Conservation (phyloP, 2,797 vertebrate genomes). For the Adrianichthys oophorus region DNA sequence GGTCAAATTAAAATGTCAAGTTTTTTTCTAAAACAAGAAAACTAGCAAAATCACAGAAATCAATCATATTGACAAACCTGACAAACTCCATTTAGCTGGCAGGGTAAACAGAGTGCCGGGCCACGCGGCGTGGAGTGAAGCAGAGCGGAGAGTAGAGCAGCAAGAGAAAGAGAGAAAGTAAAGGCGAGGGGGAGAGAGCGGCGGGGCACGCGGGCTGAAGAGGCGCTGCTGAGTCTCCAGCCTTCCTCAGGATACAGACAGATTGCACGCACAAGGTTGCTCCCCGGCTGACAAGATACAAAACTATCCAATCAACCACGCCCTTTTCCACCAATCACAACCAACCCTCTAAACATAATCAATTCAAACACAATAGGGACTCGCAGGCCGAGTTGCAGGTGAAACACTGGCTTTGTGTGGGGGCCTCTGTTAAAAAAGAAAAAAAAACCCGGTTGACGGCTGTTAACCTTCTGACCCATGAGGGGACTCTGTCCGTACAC, state of each 20-base stretch:
- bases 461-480: slow-evolving; percentile 88
- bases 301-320: slow-evolving; percentile 96
- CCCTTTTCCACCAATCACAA: slow-evolving; percentile 97
- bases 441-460: slow-evolving; percentile 81
- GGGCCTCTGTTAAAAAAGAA: slow-evolving; percentile 71
- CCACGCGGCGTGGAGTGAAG: slow-evolving; percentile 82
- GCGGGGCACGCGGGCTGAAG: slow-evolving; percentile 48
- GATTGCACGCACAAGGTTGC: slow-evolving; percentile 90
- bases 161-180: slow-evolving; percentile 58
- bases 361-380: slow-evolving; percentile 88
- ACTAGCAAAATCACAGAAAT: slow-evolving; percentile 81
- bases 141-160: slow-evolving; percentile 72
- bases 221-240: slow-evolving; percentile 79
- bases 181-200: slow-evolving; percentile 42
- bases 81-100: slow-evolving; percentile 98
- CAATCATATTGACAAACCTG: slow-evolving; percentile 95
- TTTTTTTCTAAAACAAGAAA: slow-evolving; percentile 72
- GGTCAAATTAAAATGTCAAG: slow-evolving; percentile 79
- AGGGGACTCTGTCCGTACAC: slow-evolving; percentile 71
- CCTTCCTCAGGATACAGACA: slow-evolving; percentile 90
- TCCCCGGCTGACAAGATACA: slow-evolving; percentile 92
- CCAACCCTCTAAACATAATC: slow-evolving; percentile 88
- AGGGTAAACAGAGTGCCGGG: slow-evolving; percentile 88
- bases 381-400: slow-evolving; percentile 85
- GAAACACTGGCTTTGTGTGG: slow-evolving; percentile 85